Conservation (phyloP, 2,797 vertebrate genomes). For the Eospalax fontanierii region DNA sequence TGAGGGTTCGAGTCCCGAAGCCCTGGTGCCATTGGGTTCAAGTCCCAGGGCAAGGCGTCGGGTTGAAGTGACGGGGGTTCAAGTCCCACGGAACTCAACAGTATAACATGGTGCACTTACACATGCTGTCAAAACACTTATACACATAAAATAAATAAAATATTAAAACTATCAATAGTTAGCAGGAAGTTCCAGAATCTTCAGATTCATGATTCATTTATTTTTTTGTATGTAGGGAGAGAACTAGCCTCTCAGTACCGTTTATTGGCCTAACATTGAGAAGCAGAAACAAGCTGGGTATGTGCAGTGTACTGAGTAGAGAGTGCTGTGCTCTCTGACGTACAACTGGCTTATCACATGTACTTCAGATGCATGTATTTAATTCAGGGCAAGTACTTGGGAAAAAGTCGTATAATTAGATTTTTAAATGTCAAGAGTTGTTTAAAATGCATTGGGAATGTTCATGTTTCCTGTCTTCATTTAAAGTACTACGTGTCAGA, state of each 20-base stretch:
- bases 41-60: too few relatives aligned
- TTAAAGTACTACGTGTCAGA: slow-evolving; percentile 36
- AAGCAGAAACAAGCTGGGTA: neutral
- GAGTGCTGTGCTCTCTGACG: neutral
- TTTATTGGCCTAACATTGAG: neutral
- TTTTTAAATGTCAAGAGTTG: slow-evolving; percentile 59
- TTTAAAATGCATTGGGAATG: slow-evolving; percentile 37
- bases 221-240: neutral
- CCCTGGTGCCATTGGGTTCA: too few relatives aligned
- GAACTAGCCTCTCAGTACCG: neutral
- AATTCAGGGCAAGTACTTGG: neutral
- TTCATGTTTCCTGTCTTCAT: neutral
- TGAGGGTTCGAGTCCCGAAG: too few relatives aligned
- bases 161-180: neutral
- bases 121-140: too few relatives aligned
- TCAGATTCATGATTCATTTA: neutral
- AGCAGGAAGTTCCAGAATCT: neutral
- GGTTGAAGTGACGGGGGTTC: too few relatives aligned
- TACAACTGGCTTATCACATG: neutral
- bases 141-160: neutral
- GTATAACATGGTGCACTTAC: too few relatives aligned
- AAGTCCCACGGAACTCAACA: too few relatives aligned
- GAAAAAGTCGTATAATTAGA: slow-evolving; percentile 47
- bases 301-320: neutral
- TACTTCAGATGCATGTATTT: neutral